Percentiles rank a stretch among this genome's conserved stretches.
Evolutionary conservation across 2,113 vertebrate genomes (phyloP).

Genomic region (Mobula birostris): DNA sequence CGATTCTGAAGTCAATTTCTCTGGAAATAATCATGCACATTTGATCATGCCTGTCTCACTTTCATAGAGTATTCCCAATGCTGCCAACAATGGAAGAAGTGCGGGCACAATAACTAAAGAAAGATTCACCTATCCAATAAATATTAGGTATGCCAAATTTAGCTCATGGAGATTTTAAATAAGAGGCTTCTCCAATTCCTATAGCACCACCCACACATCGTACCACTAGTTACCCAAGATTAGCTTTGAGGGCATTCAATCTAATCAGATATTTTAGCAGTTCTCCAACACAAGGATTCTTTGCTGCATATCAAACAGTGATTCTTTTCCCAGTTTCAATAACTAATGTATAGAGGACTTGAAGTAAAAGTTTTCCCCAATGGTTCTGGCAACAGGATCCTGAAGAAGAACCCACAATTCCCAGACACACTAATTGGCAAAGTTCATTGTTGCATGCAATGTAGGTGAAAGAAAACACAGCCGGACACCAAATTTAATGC

Average conservation of each 20-base stretch:
- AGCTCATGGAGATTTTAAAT: neutral
- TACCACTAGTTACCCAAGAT: too few relatives aligned
- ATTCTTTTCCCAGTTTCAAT: neutral
- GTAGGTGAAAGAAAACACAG: neutral
- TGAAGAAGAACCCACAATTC: neutral
- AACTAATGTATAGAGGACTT: neutral
- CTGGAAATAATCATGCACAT: neutral
- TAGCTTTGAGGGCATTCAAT: too few relatives aligned
- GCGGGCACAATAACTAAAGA: neutral
- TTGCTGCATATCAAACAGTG: neutral
- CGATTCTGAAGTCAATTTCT: neutral
- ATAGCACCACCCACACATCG: too few relatives aligned
- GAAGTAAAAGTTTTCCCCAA: neutral
- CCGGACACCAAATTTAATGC: slow-evolving; percentile 1
- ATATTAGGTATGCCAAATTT: neutral
- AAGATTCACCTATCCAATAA: neutral
- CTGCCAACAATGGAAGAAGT: neutral
- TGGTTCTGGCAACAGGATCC: neutral
- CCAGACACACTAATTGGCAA: neutral
- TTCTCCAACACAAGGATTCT: neutral
- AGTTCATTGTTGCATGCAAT: neutral
- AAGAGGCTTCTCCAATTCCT: too few relatives aligned
- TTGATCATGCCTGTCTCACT: neutral
- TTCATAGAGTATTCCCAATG: neutral
- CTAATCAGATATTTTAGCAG: too few relatives aligned